Conservation (phyloP, 2,888 invertebrate species). For the Automeris io region DNA sequence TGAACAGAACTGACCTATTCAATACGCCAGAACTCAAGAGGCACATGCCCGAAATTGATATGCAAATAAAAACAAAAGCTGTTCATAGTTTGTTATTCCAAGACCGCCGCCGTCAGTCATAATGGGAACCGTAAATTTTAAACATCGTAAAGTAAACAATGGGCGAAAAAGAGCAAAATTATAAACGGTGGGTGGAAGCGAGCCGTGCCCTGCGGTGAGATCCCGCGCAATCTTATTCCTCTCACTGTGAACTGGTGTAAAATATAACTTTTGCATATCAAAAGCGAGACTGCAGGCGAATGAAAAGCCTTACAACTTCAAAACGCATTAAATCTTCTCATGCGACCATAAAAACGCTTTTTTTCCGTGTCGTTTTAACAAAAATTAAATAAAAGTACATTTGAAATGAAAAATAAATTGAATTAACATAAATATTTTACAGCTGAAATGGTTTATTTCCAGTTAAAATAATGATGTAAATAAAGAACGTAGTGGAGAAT, state of each 20-base stretch:
- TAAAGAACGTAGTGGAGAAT: too few relatives aligned
- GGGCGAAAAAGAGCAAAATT: constrained; percentile 62
- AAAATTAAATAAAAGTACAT: constrained; percentile 6
- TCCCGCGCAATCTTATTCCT: constrained; percentile 29
- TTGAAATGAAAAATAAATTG: constrained; percentile 10
- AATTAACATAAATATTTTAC: constrained; percentile 12
- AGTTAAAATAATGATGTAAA: too few relatives aligned
- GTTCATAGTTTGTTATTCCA: too few relatives aligned
- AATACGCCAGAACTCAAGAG: too few relatives aligned
- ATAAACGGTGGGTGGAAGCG: constrained; percentile 41
- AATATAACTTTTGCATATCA: constrained; percentile 40
- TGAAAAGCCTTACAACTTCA: too few relatives aligned
- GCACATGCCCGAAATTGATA: too few relatives aligned
- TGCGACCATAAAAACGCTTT: too few relatives aligned
- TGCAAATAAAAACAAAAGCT: too few relatives aligned
- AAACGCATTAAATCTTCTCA: too few relatives aligned
- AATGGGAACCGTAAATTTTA: constrained; percentile 69
- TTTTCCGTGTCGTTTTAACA: too few relatives aligned
- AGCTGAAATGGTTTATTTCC: too few relatives aligned
- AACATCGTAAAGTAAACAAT: constrained; percentile 72
- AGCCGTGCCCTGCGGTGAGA: constrained; percentile 39
- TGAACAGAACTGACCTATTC: too few relatives aligned
- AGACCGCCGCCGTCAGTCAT: constrained; percentile 43
- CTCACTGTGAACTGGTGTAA: constrained; percentile 35
- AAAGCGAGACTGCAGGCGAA: constrained; percentile 14